Base-by-base conservation (phyloP, 92 coral and sea anemone species). In the Phenganax subtilis region DNA sequence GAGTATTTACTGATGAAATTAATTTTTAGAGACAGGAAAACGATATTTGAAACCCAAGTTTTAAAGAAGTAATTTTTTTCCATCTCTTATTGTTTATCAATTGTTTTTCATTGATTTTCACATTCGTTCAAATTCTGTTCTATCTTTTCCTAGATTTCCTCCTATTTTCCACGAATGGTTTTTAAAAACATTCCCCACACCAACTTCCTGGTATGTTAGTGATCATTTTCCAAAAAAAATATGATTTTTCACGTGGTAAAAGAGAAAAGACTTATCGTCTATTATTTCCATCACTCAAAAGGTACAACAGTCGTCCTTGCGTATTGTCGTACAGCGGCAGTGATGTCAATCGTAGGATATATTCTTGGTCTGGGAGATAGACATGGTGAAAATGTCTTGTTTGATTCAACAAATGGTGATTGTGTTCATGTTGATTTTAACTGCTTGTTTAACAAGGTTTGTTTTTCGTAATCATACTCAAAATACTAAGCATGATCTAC, bases 281-380 rank as follows among this genome's bases (percentile, higher is more conserved):
- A 5, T 54, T 17, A 55, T 61, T 61, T 12, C 67, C 67, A 61
- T 61, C 67, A 12, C 25, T 61, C 28, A 61, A 75, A 25, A 93
- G 97, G 97, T 94, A 94, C 75, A 89, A 85, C 88, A 92, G 97
- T 84, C 97, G 98, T 28, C n/a, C 90, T 92, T 65, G 88, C 97
- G 17, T 94, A 94, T 89, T 94, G 97, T 83, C 97, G 92, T 58
- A 94, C 98, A 4, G 89, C 98, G 55, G 98, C 98, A 53, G 98
- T 94, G 74, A 94, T 92, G 87, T 94, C 97, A 72, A 94, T 94
- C 96, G 98, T 94, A 10, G 98, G 98, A 27, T 92, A 94, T 77
- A 92, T 94, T 57, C 96, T 94, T 0, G 98, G 98, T 6, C 88
- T 94, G 12, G 98, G 98, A 28, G 98, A 94, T 75, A 88, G 98